Conservation (phyloP, 2,888 invertebrate genomes). For the Mythimna loreyi region DNA sequence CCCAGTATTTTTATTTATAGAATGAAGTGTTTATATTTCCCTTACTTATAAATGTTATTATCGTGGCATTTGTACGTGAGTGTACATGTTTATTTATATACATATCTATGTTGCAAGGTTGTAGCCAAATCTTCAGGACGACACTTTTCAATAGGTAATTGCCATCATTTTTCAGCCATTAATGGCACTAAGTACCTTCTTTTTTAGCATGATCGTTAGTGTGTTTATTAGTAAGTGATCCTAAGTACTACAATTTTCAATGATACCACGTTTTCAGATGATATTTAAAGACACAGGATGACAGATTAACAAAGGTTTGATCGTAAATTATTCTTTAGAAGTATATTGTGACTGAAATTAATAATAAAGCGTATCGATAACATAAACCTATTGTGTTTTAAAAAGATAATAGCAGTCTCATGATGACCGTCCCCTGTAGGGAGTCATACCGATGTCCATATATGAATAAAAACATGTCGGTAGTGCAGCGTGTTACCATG, state of each 20-base stretch:
- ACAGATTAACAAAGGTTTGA: conserved; percentile 26
- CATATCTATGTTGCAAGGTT: conserved; percentile 13
- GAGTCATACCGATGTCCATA: conserved; percentile 61
- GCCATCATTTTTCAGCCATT: conserved; percentile 3
- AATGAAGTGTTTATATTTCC: conserved; percentile 5
- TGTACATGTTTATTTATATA: conserved; percentile 12
- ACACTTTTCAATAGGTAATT: conserved; percentile 21
- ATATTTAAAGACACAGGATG: conserved; percentile 15
- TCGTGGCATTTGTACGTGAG: not conserved
- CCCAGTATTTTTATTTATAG: conserved; percentile 3
- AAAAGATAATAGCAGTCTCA: conserved; percentile 59
- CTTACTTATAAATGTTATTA: not conserved
- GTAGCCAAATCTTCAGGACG: conserved; percentile 1
- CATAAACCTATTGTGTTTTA: conserved; percentile 53
- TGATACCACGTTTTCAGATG: conserved; percentile 10
- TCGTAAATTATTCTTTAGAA: conserved; percentile 34
- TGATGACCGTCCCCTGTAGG: conserved; percentile 50
- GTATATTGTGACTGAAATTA: conserved; percentile 39
- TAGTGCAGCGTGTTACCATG: conserved; percentile 54
- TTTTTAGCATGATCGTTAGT: not conserved
- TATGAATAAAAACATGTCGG: conserved; percentile 50
- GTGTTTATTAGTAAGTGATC: not conserved
- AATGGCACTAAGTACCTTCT: not conserved
- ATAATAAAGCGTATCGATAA: conserved; percentile 47
- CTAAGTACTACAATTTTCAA: not conserved